Base-by-base conservation (phyloP, 2,888 invertebrate species). In the Protodeltote pygarga region DNA sequence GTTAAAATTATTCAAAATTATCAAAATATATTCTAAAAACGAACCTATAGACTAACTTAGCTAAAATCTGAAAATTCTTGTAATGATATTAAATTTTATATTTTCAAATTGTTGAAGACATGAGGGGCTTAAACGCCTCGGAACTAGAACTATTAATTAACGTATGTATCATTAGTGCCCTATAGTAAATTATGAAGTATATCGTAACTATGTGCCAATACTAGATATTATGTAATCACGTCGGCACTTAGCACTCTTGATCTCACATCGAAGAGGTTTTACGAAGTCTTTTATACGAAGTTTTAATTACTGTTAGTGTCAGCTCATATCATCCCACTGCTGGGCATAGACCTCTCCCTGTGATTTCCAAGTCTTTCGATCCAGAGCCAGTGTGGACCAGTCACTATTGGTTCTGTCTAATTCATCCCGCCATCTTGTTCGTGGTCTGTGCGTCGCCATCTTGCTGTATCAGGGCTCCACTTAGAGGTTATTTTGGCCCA, bases 191-290 rank as follows among this genome's bases (percentile, higher is more conserved):
- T 44, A 35, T 44, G 44, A 48, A 35, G 38, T 35, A n/a, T 45
- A 45, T 34, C 5, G 23, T 38, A 46, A 57, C 38, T 28, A 45
- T 52, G 67, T 68, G 67, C 67, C 67, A 68, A 70, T 34, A 39
- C 17, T 61, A 52, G 16, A 24, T 24, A 11, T 16, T 60, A 21
- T 4, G 28, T 39, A 32, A 61, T 35, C 47, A 27, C 23, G 32
- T 29, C 19, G 31, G 19, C 45, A 45, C 41, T 25, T 23, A 25
- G 5, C 38, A 29, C 17, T 23, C 24, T 34, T 41, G 57, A 64
- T 58, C 57, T 58, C 57, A 57, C 35, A 21, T 8, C 19, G 17
- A 17, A 33, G 20, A 17, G 37, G 20, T 19, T 17, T 23, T 15
- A 40, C 37, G 41, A 34, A 16, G 9, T 19, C 5, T 20, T 27